Percentiles rank a stretch among this genome's conserved stretches.
Conservation (phyloP, 2,113 vertebrate genomes). For the Terrapene triunguis region DNA sequence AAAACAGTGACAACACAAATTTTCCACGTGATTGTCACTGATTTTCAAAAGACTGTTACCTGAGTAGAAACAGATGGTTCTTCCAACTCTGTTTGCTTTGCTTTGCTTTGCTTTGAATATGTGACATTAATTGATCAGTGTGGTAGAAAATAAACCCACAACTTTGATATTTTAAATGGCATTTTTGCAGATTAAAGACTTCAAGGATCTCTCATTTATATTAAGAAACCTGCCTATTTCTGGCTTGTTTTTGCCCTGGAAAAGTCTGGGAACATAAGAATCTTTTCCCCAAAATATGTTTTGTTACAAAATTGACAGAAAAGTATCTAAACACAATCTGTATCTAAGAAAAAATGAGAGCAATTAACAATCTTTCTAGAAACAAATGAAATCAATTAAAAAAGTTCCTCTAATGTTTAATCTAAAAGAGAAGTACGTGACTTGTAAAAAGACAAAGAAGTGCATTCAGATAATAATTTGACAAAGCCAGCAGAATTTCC, state of each 20-base stretch:
- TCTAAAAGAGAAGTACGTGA: background rate
- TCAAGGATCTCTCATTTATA: background rate
- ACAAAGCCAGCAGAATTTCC: background rate
- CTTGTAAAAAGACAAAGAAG: background rate
- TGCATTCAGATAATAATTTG: background rate
- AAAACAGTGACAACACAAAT: background rate
- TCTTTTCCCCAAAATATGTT: background rate
- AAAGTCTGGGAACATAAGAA: background rate
- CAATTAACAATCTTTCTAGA: background rate
- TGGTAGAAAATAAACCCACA: slow-evolving; percentile 16
- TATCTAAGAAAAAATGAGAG: background rate
- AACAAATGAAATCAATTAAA: background rate
- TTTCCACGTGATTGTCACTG: background rate
- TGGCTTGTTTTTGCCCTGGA: background rate
- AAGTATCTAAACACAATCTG: background rate
- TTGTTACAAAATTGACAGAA: background rate
- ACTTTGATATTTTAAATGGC: background rate
- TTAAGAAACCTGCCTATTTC: background rate
- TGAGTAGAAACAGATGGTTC: slow-evolving; percentile 1
- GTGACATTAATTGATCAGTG: background rate
- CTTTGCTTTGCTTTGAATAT: background rate
- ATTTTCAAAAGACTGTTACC: background rate
- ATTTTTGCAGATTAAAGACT: background rate
- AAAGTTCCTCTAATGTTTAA: background rate
- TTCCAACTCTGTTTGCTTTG: background rate